Evolutionary conservation across 2,888 invertebrate species (phyloP), one percentile per base, ranked within the genome.

Genomic region (Tenthredo distinguenda): DNA sequence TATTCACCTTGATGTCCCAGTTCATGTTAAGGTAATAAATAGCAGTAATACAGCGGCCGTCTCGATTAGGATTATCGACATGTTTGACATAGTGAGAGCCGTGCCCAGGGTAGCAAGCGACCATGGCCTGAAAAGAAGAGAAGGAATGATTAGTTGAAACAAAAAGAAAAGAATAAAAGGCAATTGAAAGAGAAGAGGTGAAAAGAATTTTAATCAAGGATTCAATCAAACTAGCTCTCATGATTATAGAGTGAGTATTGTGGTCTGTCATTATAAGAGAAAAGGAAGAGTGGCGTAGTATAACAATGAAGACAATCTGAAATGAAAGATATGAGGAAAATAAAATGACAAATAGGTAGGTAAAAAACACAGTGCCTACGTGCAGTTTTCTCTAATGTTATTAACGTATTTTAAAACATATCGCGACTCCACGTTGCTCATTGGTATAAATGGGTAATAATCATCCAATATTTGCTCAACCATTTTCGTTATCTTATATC

Each of bases 21-120:
- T 98, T 96, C 91, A 97, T 96, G 94, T 99, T 99, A 91, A 99
- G 96, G 95, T 99, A 99, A 94, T 99, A 99, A 91, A 99, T 99
- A 87, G 98, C 98, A 9, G 99, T 99, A 91, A 99, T 98, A 92
- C 99, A 98, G 88, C 99, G 96, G 26, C 99, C 99, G 94, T 99
- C 99, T 91, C 96, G 96, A 94, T 98, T 98, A 7, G 99, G 99
- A 94, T 99, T 99, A 94, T 99, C 99, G 68, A 99, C 98, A 94
- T 99, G 99, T 94, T 98, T 98, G 84, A 99, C 98, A 94, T 99
- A 99, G 92, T 98, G 98, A 15, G 98, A 97, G 85, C 98, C 98
- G 84, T 96, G 96, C 47, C 99, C 99, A 0, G 99, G 99, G 94
- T 99, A 99, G 93, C 99, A 99, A 62, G 99, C 99, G 62, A 99